Percentiles rank a stretch among this genome's conserved stretches.
phyloP scores from a whole-genome alignment of 2,888 invertebrate species.

The Eurytoma californica region DNA sequence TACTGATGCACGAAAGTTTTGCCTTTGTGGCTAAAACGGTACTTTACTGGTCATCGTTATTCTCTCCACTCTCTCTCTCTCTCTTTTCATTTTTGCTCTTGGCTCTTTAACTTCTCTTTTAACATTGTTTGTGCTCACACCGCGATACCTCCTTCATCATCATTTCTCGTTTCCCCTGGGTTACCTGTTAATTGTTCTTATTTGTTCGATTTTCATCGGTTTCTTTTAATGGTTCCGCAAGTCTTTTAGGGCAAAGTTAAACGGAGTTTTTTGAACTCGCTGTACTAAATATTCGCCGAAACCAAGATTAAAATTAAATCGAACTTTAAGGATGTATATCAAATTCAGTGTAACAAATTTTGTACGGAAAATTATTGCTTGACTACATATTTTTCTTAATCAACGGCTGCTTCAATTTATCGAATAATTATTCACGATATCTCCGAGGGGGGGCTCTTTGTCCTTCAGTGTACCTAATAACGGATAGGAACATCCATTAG shows the following conservation, averaged over 20 bases:
- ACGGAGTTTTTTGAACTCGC: slow-evolving; percentile 2
- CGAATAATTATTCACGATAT: background rate
- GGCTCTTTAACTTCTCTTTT: slow-evolving; percentile 3
- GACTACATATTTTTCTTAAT: slow-evolving; percentile 14
- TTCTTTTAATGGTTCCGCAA: slow-evolving; percentile 1
- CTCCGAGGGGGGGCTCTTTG: slow-evolving; percentile 10
- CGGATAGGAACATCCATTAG: slow-evolving; percentile 15
- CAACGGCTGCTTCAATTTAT: background rate
- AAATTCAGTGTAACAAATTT: no score
- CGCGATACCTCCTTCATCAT: slow-evolving; percentile 8
- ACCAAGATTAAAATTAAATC: no score
- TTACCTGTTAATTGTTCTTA: slow-evolving; percentile 40
- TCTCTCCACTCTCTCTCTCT: slow-evolving; percentile 25
- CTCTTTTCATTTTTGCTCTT: slow-evolving; percentile 39
- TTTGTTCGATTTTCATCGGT: slow-evolving; percentile 36
- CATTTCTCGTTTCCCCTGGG: slow-evolving; percentile 16
- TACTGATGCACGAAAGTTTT: slow-evolving; percentile 70
- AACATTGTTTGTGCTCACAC: slow-evolving; percentile 21
- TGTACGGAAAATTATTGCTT: slow-evolving; percentile 19
- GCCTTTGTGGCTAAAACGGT: slow-evolving; percentile 55
- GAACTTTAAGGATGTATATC: no score
- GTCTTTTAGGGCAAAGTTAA: slow-evolving; percentile 21
- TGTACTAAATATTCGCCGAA: no score
- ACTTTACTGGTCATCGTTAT: slow-evolving; percentile 52
- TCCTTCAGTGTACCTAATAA: slow-evolving; percentile 24